A percentile compares a stretch with the other conserved stretches of the same genome.
Conservation (phyloP, 1,140 invertebrate genomes). For the Orius laevigatus region DNA sequence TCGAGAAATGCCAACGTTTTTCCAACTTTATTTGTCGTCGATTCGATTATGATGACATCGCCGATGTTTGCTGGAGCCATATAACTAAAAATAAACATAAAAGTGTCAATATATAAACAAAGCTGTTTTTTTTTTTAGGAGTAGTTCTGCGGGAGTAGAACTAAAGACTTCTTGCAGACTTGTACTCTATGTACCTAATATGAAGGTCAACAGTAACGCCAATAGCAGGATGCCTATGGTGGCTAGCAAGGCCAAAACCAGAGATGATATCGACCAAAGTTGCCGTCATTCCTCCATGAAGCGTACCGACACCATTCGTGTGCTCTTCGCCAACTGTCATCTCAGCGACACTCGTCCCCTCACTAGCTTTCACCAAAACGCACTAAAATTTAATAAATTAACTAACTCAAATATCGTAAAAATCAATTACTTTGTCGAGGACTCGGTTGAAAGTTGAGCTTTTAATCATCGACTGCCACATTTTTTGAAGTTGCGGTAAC, state of each 20-base stretch:
- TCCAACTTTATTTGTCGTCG: slow-evolving; percentile 58
- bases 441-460: too few species aligned
- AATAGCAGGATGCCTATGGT: slow-evolving; percentile 39
- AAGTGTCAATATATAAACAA: slow-evolving; percentile 2
- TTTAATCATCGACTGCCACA: too few species aligned
- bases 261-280: slow-evolving; percentile 70
- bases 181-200: slow-evolving; percentile 37
- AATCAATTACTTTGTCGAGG: too few species aligned
- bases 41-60: slow-evolving; percentile 63
- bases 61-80: slow-evolving; percentile 56
- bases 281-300: slow-evolving; percentile 73
- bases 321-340: slow-evolving; percentile 61
- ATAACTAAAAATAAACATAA: slow-evolving; percentile 35
- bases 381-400: slow-evolving; percentile 38
- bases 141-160: too few species aligned
- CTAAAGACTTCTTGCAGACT: background rate
- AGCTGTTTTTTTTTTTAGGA: background rate
- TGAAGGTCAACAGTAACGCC: slow-evolving; percentile 56
- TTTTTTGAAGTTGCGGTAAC: too few species aligned
- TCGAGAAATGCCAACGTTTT: slow-evolving; percentile 63
- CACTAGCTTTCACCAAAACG: slow-evolving; percentile 43
- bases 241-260: slow-evolving; percentile 57
- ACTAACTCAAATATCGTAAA: too few species aligned
- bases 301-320: slow-evolving; percentile 50
- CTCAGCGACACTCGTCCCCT: slow-evolving; percentile 53